Base-by-base conservation (phyloP, 1,140 invertebrate species). In the Drosophila arizonae region DNA sequence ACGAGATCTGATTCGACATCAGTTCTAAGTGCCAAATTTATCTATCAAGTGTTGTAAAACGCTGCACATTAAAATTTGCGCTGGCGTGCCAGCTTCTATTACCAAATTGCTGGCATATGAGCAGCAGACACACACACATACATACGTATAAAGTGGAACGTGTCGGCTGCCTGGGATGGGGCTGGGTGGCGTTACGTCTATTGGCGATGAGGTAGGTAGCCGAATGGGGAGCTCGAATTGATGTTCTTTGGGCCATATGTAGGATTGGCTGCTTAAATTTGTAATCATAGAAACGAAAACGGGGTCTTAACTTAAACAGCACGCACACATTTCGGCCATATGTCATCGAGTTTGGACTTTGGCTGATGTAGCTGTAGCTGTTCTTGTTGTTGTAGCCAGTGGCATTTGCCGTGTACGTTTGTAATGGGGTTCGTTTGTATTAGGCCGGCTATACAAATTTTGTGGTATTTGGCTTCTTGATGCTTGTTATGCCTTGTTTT, bases 371-470 rank as follows among this genome's bases (percentile, higher is more conserved):
- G 30, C 15, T 17, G 15, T 54, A 24, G 54, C 13, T 50, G 5
- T 26, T 26, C 10, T 13, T 13, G 21, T 26, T 50, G 43, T 11
- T 17, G 17, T 45, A 15, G 41, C 15, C 41, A 30, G 26, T 45
- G 39, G 8, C 26, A 13, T 55, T 55, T 55, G 52, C 15, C 52
- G 54, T 71, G 21, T 24, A 24, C 21, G 21, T 24, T 24, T 24
- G 21, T 24, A 24, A 24, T 24, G 21, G 21, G 17, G 46, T 65
- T 26, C 61, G 62, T 56, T 71, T 64, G 68, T 64, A 57, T 71
- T 71, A 54, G 36, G 56, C 39, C 54, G 41, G 70, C 70, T 67
- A 62, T 62, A 69, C 65, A 69, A 73, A 73, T 68, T 73, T 69
- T 61, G 65, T 26, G 65, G 70, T 46, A 60, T 72, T 72, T 54